These are phyloP conservation scores for Pogonus chalceus DNA, from an alignment of 1,140 invertebrate species.

Conservation along the genomic window DNA sequence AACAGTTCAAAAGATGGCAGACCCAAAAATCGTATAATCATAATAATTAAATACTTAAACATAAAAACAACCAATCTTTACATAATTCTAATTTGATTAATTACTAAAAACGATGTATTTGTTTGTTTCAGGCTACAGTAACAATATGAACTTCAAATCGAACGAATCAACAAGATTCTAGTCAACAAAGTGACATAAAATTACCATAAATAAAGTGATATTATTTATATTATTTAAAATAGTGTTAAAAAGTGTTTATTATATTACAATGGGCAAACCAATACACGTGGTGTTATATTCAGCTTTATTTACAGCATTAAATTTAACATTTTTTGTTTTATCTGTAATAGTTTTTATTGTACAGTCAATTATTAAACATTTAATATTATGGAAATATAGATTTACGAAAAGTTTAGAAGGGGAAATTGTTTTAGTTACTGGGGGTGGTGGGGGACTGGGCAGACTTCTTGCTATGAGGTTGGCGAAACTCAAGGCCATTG, in stretches of 20 bases:
- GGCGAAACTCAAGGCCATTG: conserved; percentile 63
- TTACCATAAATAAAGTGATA: conserved; percentile 1
- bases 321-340: conserved; percentile 39
- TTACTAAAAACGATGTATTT: no score
- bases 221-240: not conserved
- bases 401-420: conserved; percentile 51
- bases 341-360: conserved; percentile 40
- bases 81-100: no score
- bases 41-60: no score
- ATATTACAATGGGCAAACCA: not conserved
- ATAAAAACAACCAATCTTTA: no score
- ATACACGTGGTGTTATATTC: not conserved
- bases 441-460: conserved; percentile 82
- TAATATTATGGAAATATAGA: conserved; percentile 37
- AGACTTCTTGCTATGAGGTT: conserved; percentile 69
- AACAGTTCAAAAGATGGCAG: no score
- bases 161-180: no score
- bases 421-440: conserved; percentile 76
- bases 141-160: no score
- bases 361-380: conserved; percentile 29
- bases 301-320: not conserved
- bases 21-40: no score
- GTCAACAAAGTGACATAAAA: not conserved
- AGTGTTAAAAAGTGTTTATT: not conserved
- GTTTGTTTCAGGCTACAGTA: no score